These are phyloP conservation scores for Phrynocephalus vlangalii DNA, from an alignment of 2,797 vertebrate species.

Conservation along the genomic window DNA sequence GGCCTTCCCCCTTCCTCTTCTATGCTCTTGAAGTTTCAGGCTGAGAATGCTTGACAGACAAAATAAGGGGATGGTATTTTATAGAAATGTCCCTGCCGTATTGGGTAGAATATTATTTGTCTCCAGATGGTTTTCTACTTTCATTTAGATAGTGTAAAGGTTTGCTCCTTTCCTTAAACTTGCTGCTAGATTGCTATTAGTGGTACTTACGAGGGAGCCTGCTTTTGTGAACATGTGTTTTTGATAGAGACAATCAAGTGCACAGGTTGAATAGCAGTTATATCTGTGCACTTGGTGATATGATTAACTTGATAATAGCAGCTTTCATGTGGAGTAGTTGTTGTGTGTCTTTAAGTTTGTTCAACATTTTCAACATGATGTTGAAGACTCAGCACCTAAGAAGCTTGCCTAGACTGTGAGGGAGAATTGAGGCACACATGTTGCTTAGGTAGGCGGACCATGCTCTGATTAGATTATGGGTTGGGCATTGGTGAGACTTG, in stretches of 20 bases:
- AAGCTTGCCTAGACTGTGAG: background rate
- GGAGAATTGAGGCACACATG: background rate
- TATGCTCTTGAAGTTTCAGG: background rate
- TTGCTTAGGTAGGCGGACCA: background rate
- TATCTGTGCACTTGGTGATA: background rate
- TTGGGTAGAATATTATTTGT: too few species aligned
- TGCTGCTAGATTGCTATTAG: background rate
- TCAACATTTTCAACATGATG: background rate
- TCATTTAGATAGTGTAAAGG: background rate
- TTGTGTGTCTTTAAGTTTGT: background rate
- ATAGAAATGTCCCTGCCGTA: background rate
- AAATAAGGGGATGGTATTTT: background rate
- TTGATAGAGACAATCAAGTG: background rate
- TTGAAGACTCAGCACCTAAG: background rate
- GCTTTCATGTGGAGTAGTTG: background rate
- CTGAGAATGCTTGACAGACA: background rate
- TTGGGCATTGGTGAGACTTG: background rate
- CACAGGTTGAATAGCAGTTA: background rate
- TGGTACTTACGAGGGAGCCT: background rate
- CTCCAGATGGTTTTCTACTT: background rate
- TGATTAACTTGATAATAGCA: background rate
- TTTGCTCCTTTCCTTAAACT: background rate
- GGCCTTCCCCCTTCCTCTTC: background rate
- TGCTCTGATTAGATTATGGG: slow-evolving; percentile 16
- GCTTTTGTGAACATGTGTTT: background rate